These are phyloP conservation scores for Cyphomyrus plagiostoma DNA, from an alignment of 2,113 vertebrate genomes.

Conservation along the genomic window DNA sequence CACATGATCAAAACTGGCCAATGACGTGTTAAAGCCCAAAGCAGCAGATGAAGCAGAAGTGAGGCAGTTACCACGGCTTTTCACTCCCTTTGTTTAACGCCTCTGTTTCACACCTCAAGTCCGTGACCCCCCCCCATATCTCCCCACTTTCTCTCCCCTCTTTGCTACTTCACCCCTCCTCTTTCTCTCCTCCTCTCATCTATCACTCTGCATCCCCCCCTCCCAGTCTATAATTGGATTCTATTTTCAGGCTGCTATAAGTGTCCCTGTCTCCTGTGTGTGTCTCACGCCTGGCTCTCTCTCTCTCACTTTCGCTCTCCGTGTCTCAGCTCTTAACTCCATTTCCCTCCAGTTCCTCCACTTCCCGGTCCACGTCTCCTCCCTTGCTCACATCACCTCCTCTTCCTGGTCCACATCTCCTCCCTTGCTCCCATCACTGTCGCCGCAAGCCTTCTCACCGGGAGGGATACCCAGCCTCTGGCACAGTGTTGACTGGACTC, in stretches of 20 bases:
- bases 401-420: slow-evolving; percentile 40
- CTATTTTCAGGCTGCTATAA: slow-evolving; percentile 67
- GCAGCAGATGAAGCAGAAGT: slow-evolving; percentile 26
- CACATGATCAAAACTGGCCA: background rate
- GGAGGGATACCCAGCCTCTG: background rate
- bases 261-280: slow-evolving; percentile 66
- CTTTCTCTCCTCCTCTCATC: slow-evolving; percentile 44
- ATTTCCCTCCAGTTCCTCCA: slow-evolving; percentile 32
- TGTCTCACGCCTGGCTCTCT: slow-evolving; percentile 66
- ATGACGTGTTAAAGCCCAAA: slow-evolving; percentile 7
- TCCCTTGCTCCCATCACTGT: slow-evolving; percentile 22
- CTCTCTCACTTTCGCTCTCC: slow-evolving; percentile 69
- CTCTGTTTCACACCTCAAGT: slow-evolving; percentile 50
- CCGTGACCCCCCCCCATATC: slow-evolving; percentile 42
- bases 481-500: background rate
- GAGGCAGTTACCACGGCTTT: slow-evolving; percentile 28
- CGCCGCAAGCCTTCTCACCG: background rate
- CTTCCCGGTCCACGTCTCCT: slow-evolving; percentile 39
- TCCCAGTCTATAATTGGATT: slow-evolving; percentile 68
- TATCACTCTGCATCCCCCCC: slow-evolving; percentile 52
- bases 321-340: slow-evolving; percentile 42
- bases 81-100: slow-evolving; percentile 44
- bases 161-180: slow-evolving; percentile 21
- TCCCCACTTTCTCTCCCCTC: slow-evolving; percentile 16
- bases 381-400: slow-evolving; percentile 30